These are phyloP conservation scores for Amblyraja radiata DNA, from an alignment of 2,797 vertebrate genomes.

Conservation along the genomic window DNA sequence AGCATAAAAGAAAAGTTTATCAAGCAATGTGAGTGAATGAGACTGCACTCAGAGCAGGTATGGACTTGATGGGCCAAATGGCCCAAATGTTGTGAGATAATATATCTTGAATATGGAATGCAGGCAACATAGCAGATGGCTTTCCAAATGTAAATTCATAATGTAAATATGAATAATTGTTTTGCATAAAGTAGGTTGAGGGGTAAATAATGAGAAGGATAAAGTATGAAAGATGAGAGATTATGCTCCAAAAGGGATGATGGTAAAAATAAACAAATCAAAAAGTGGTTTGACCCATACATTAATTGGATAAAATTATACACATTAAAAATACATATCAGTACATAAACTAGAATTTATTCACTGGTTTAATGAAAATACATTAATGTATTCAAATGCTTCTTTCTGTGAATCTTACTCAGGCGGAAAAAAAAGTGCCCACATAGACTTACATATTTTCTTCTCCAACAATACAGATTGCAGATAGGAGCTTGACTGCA, in stretches of 20 bases:
- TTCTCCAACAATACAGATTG: slow-evolving; percentile 94
- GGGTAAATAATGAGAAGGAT: too few relatives aligned
- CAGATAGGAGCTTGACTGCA: slow-evolving; percentile 88
- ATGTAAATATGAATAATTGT: too few relatives aligned
- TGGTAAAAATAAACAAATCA: too few relatives aligned
- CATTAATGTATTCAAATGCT: background rate
- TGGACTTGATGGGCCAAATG: background rate
- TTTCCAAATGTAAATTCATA: too few relatives aligned
- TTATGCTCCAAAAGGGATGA: too few relatives aligned
- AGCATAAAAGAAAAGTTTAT: too few relatives aligned
- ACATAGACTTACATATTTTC: slow-evolving; percentile 82
- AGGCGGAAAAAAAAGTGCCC: background rate
- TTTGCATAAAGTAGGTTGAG: too few relatives aligned
- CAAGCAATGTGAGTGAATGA: too few relatives aligned
- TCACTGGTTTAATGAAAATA: background rate
- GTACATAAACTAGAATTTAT: background rate
- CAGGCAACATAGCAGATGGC: too few relatives aligned
- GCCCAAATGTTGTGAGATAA: background rate
- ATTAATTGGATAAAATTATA: background rate
- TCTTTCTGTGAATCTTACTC: background rate
- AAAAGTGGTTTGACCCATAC: background rate
- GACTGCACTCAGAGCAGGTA: too few relatives aligned
- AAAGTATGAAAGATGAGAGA: too few relatives aligned
- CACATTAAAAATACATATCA: background rate
- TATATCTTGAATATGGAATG: too few relatives aligned